Base-by-base conservation (phyloP, 2,113 vertebrate genomes). In the Loxodonta africana region DNA sequence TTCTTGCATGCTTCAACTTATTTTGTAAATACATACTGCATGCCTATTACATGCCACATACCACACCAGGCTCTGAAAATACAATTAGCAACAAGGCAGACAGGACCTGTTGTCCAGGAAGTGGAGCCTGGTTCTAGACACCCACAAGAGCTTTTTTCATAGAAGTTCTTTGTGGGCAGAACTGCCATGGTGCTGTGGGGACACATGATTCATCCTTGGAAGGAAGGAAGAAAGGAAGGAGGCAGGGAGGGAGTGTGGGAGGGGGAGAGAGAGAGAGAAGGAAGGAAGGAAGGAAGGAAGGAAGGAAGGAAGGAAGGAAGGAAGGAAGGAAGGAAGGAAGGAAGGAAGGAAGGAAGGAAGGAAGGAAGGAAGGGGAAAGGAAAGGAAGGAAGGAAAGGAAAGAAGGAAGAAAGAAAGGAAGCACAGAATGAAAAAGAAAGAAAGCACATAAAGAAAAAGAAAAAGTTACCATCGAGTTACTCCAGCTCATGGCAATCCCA, bases 21-120 rank as follows among this genome's bases (percentile, higher is more conserved):
- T 7, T 11, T 0, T 2, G n/a, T 1, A 12, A 1, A 11, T 5
- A 0, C 15, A 26, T 1, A 0, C 5, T 5, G 21, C 30, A 14
- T 1, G 0, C 2, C 23, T 26, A 8, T 6, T 1, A 5, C 0
- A 1, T 0, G 9, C 18, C 20, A 11, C 30, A 2, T 8, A 2
- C 33, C 9, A 0, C 0, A 0, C 12, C 1, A 9, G 18, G 0
- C 53, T 60, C 57, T 8, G 1, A 7, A 1, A 33, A 33, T 33
- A 1, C 37, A 0, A 57, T 57, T 57, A 57, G 57, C 8, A 30
- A 7, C 20, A 6, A 6, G 23, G n/a, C 4, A 0, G 2, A 0
- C 26, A n/a, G 57, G 20, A 6, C 6, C 63, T 3, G 8, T 7
- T 12, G 15, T 3, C 11, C 17, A 0, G 1, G 41, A 26, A 0